phyloP scores from a whole-genome alignment of 2,113 vertebrate species.

The Pollachius pollachius region DNA sequence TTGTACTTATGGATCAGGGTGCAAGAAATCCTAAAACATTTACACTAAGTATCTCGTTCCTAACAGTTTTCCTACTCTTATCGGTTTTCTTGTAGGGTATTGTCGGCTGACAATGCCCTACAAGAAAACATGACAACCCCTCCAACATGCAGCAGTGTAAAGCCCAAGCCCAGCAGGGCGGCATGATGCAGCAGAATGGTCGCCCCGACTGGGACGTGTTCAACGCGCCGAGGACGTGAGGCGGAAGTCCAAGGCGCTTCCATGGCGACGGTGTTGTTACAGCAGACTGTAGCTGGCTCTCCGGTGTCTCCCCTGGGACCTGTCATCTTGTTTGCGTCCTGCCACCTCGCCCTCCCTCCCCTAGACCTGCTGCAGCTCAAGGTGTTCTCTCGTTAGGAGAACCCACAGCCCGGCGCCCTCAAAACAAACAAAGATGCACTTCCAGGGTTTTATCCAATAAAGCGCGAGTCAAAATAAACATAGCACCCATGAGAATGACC shows the following conservation, averaged over 20 bases:
- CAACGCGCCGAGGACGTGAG: neutral
- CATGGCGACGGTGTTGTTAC: conserved; percentile 56
- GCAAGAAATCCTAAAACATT: conserved; percentile 63
- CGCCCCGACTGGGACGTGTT: neutral
- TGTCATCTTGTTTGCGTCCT: conserved; percentile 6
- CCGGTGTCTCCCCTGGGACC: conserved; percentile 31
- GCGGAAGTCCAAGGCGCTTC: conserved; percentile 15
- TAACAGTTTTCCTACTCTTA: too few relatives aligned
- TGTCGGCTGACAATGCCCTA: too few relatives aligned
- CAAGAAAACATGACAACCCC: too few relatives aligned
- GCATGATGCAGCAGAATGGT: too few relatives aligned
- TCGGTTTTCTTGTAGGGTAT: too few relatives aligned
- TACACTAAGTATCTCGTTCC: neutral
- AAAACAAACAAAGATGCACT: too few relatives aligned
- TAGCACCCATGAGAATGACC: too few relatives aligned
- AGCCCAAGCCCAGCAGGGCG: too few relatives aligned
- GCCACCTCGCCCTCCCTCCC: neutral
- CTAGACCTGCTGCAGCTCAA: neutral
- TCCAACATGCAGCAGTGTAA: neutral
- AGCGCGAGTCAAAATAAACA: too few relatives aligned
- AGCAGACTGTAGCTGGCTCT: conserved; percentile 25
- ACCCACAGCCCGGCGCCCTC: too few relatives aligned
- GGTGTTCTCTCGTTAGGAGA: too few relatives aligned
- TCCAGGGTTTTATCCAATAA: too few relatives aligned
- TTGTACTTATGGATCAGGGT: conserved; percentile 67